Evolutionary conservation across 2,797 vertebrate species (phyloP).

Genomic region (Psittacula derbiana): DNA sequence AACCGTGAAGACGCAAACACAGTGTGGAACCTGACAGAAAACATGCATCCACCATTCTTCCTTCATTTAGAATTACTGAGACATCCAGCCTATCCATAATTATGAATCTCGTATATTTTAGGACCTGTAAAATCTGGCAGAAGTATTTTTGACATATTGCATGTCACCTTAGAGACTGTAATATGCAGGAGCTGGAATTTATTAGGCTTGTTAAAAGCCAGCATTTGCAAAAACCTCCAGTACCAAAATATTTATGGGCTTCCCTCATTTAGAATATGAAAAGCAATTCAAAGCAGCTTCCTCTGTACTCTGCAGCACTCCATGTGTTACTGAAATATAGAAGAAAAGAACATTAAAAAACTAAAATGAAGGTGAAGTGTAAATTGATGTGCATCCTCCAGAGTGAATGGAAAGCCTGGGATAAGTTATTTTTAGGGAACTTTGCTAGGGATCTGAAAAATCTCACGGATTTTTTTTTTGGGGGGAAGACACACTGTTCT

Average conservation of each 20-base stretch:
- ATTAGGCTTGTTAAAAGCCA: neutral
- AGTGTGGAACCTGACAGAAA: neutral
- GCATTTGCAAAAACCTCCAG: conserved; percentile 27
- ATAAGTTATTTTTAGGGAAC: neutral
- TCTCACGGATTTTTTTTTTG: neutral
- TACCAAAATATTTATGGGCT: conserved; percentile 55
- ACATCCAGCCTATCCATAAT: neutral
- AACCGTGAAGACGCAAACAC: neutral
- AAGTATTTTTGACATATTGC: neutral
- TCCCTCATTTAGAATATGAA: conserved; percentile 22
- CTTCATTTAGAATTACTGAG: neutral
- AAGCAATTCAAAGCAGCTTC: neutral
- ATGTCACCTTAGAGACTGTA: neutral
- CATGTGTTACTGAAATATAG: neutral
- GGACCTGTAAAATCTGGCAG: conserved; percentile 13
- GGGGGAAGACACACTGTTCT: neutral
- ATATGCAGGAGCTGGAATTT: conserved; percentile 40
- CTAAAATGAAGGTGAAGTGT: neutral
- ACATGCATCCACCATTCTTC: rapidly evolving
- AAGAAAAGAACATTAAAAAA: neutral
- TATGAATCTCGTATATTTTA: neutral
- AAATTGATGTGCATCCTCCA: neutral
- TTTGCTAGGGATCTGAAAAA: neutral
- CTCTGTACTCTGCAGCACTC: neutral
- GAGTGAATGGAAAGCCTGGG: neutral